Evolutionary conservation across 2,888 invertebrate genomes (phyloP).

Genomic region (Phalangium opilio): DNA sequence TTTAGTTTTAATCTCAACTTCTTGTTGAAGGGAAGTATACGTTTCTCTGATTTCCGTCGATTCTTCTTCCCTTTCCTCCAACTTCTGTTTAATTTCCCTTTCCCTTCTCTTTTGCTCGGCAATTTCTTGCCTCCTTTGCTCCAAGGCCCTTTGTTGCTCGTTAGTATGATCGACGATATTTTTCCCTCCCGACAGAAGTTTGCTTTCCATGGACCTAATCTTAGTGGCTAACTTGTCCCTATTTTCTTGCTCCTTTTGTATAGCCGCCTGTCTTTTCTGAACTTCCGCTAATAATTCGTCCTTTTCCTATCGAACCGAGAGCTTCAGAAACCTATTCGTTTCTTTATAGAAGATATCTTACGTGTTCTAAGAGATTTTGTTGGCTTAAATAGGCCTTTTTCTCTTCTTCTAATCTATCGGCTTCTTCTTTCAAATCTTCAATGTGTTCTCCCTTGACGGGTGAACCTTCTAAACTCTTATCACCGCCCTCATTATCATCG

Average conservation of each 20-base stretch:
- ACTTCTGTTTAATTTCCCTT: conserved; percentile 81
- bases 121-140: conserved; percentile 69
- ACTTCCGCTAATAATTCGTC: conserved; percentile 40
- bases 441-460: conserved; percentile 33
- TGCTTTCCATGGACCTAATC: conserved; percentile 73
- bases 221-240: conserved; percentile 56
- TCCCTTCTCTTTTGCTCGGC: conserved; percentile 59
- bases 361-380: conserved; percentile 29
- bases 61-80: conserved; percentile 86
- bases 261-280: conserved; percentile 50
- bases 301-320: conserved; percentile 35
- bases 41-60: conserved; percentile 79
- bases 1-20: conserved; percentile 89
- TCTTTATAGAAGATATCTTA: conserved; percentile 18
- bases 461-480: conserved; percentile 22
- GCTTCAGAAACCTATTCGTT: too few species aligned
- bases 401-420: conserved; percentile 36
- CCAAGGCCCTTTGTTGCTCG: conserved; percentile 76
- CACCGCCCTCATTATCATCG: too few species aligned
- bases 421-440: conserved; percentile 33
- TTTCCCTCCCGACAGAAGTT: conserved; percentile 83
- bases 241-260: conserved; percentile 32
- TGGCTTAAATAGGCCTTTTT: conserved; percentile 33
- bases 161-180: conserved; percentile 91
- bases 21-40: conserved; percentile 80